phyloP scores from a whole-genome alignment of 2,113 vertebrate genomes.

The Centropus unirufus region DNA sequence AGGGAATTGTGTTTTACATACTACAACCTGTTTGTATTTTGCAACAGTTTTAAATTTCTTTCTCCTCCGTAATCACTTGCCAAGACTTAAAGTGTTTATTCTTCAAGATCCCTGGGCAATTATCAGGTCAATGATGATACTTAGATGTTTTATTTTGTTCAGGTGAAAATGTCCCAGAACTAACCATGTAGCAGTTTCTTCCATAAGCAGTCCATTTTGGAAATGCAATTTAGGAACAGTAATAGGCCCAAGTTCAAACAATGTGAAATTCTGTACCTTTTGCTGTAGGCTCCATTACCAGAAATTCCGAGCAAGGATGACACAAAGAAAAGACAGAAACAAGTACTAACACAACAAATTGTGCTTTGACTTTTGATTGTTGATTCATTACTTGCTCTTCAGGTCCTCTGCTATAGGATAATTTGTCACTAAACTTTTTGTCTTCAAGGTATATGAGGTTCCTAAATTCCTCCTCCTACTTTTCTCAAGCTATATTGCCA shows the following conservation, averaged over 20 bases:
- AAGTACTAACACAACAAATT: neutral
- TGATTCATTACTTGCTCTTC: neutral
- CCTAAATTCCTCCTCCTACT: neutral
- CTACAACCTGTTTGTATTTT: conserved; percentile 66
- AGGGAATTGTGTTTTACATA: conserved; percentile 52
- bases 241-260: neutral
- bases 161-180: accelerated
- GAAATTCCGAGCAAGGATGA: neutral
- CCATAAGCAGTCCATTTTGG: neutral
- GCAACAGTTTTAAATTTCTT: conserved; percentile 45
- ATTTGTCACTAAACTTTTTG: neutral
- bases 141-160: neutral
- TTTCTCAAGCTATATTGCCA: neutral
- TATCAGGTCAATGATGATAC: neutral
- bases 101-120: neutral
- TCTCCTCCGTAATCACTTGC: neutral
- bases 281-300: neutral
- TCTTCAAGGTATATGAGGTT: neutral
- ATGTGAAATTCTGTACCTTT: neutral
- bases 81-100: neutral
- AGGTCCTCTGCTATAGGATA: neutral
- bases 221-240: neutral
- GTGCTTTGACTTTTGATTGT: neutral
- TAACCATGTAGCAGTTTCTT: neutral
- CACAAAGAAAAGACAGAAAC: neutral